phyloP scores from a whole-genome alignment of 1,140 invertebrate species.

The Pseudomyrmex dendroicus region DNA sequence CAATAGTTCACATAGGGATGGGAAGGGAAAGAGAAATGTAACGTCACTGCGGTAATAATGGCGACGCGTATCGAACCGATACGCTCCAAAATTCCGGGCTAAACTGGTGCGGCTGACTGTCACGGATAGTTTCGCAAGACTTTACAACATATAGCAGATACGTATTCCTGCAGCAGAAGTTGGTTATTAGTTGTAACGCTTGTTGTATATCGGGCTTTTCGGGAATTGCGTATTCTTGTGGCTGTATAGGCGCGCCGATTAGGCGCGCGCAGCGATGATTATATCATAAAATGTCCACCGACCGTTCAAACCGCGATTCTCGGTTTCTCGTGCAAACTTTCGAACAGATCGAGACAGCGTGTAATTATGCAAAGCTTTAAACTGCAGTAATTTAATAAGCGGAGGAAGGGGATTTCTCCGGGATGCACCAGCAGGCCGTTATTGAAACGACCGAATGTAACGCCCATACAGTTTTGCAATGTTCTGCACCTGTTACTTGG shows the following conservation, averaged over 20 bases:
- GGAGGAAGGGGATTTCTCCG: not conserved
- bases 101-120: constrained; percentile 44
- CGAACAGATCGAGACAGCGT: constrained; percentile 18
- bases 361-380: constrained; percentile 42
- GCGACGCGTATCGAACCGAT: not conserved
- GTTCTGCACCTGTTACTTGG: constrained; percentile 34
- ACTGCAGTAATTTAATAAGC: constrained; percentile 51
- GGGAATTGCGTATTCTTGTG: constrained; percentile 19
- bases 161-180: constrained; percentile 50
- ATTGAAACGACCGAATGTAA: constrained; percentile 36
- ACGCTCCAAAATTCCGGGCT: constrained; percentile 54
- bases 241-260: constrained; percentile 2
- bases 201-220: constrained; percentile 7
- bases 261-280: constrained; percentile 7
- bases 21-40: not conserved
- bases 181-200: constrained; percentile 56
- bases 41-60: not conserved
- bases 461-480: constrained; percentile 37
- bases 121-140: constrained; percentile 53
- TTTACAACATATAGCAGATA: constrained; percentile 48
- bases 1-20: not conserved
- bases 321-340: constrained; percentile 18
- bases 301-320: not conserved
- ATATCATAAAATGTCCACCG: constrained; percentile 8
- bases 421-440: constrained; percentile 9